Evolutionary conservation across 2,113 vertebrate genomes (phyloP).

Genomic region (Neopipo cinnamomea): DNA sequence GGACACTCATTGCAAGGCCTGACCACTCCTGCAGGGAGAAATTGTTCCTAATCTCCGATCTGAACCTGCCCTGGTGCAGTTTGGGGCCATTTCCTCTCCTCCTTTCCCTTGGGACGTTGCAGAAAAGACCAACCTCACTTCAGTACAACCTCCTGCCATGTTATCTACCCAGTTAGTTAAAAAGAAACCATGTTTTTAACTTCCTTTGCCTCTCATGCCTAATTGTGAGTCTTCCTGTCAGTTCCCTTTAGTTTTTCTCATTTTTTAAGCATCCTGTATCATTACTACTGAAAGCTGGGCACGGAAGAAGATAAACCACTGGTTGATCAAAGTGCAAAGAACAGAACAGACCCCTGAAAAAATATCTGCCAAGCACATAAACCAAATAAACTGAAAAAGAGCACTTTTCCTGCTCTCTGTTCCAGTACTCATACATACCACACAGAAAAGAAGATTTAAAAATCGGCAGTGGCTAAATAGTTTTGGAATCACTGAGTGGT

Average conservation of each 20-base stretch:
- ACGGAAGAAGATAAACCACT: not conserved
- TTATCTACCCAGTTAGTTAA: not conserved
- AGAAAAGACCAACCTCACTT: not conserved
- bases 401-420: not conserved
- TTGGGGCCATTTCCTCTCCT: not conserved
- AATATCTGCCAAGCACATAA: not conserved
- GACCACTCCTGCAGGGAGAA: too few species aligned
- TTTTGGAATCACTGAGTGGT: not conserved
- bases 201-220: not conserved
- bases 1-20: too few species aligned
- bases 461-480: not conserved
- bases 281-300: not conserved
- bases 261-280: not conserved
- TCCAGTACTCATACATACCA: not conserved
- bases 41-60: not conserved
- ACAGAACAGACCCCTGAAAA: not conserved
- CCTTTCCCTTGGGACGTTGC: not conserved
- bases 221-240: not conserved
- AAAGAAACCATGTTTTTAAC: not conserved
- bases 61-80: not conserved
- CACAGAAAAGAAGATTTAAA: not conserved
- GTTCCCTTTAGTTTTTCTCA: not conserved
- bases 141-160: not conserved
- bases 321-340: not conserved
- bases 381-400: not conserved